Base-by-base conservation (phyloP, 2,797 vertebrate genomes). In the Hyperoplus immaculatus region DNA sequence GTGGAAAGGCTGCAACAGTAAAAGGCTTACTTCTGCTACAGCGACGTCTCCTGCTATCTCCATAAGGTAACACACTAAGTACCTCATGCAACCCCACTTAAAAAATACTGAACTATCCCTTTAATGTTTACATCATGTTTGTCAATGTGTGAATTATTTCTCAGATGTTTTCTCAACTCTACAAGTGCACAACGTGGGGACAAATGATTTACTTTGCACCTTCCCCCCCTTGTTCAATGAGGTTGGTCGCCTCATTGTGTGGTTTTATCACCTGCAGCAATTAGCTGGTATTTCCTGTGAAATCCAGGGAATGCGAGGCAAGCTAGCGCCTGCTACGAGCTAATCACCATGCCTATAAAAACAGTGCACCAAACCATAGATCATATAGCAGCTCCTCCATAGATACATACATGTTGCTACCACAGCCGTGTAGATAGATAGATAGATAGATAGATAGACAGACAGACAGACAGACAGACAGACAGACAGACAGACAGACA, bases 281-380 rank as follows among this genome's bases (percentile, higher is more conserved):
- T 94, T 90, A 91, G 73, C 74, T 56, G 59, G 47, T 47, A 77
- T 84, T 92, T 90, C 83, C 80, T 83, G 80, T 85, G 64, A 83
- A 76, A 75, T 69, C 65, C 49, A 9, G 80, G 63, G 83, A 81
- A 63, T n/a, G 68, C 0, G 3, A 76, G 81, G 66, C 78, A 67
- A 87, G 76, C 75, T 69, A 75, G 79, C 75, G 70, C 90, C 87
- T 88, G 85, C 86, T 84, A 74, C 16, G 59, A 83, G 74, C 73
- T 85, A 80, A 87, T 72, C 76, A 77, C 80, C 64, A 16, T 3
- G 39, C 61, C 58, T 74, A 29, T 29, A 13, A 71, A 82, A 87
- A 64, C 78, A 71, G 68, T 13, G 58, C 67, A 60, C 15, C 49
- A 68, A 64, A 82, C 64, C 65, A 65, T 9, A 74, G 62, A 86